Percentiles rank a stretch among this genome's conserved stretches.
phyloP scores from a whole-genome alignment of 1,140 invertebrate genomes.

The Drosophila nikananu region DNA sequence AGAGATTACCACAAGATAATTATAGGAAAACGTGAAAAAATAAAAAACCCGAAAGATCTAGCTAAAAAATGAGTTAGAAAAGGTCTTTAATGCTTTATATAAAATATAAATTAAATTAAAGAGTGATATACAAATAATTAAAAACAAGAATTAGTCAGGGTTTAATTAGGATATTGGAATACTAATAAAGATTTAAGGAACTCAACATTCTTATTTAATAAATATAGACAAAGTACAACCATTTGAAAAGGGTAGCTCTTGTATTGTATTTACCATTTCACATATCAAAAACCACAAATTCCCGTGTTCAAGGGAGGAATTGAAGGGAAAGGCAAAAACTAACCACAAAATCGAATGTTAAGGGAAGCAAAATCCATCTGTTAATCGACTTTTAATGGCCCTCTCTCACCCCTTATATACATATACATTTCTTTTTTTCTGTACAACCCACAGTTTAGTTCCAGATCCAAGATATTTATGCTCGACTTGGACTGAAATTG shows the following conservation, averaged over 20 bases:
- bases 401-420: neutral
- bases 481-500: conserved; percentile 24
- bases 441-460: conserved; percentile 6
- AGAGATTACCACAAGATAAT: conserved; percentile 19
- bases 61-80: neutral
- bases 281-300: conserved; percentile 4
- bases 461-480: conserved; percentile 18
- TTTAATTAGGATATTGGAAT: neutral
- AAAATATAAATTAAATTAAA: neutral
- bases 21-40: neutral
- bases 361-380: conserved; percentile 7
- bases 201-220: neutral
- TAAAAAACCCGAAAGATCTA: neutral
- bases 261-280: neutral
- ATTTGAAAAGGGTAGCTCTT: neutral
- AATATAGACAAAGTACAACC: too few relatives aligned
- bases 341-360: conserved; percentile 13
- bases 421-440: neutral
- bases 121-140: neutral
- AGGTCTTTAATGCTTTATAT: neutral
- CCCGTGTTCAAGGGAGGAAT: neutral
- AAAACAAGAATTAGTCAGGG: neutral
- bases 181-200: neutral
- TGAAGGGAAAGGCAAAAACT: neutral
- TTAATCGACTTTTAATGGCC: conserved; percentile 36